Conservation (phyloP, 1,140 invertebrate species). For the Lordiphosa clarofinis region DNA sequence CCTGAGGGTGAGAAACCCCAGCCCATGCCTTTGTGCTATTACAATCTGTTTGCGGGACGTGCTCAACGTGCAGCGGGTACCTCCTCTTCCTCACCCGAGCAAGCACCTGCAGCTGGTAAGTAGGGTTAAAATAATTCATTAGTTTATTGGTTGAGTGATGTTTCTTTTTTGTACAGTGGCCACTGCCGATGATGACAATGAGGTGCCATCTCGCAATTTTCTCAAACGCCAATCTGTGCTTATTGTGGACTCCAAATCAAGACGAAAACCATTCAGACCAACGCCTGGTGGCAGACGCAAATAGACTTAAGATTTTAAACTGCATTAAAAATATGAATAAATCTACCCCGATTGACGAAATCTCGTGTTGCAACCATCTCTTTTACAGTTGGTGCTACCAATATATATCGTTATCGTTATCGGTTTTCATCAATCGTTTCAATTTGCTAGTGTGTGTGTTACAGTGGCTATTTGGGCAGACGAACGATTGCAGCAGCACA, state of each 20-base stretch:
- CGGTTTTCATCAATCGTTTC: too few species aligned
- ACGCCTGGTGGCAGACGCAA: constrained; percentile 59
- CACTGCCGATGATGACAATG: constrained; percentile 89
- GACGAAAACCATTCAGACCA: constrained; percentile 85
- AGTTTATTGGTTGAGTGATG: constrained; percentile 8
- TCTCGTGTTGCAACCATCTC: too few species aligned
- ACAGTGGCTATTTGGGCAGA: too few species aligned
- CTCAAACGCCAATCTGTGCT: constrained; percentile 91
- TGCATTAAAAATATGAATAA: too few species aligned
- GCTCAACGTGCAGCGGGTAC: constrained; percentile 66
- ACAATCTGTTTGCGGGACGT: constrained; percentile 73
- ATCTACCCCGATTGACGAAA: too few species aligned
- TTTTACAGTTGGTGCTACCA: too few species aligned
- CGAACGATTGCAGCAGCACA: too few species aligned
- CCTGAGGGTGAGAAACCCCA: constrained; percentile 72
- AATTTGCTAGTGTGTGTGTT: too few species aligned
- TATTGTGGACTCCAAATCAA: constrained; percentile 90
- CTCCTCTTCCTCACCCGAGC: constrained; percentile 74
- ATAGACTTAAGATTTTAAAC: constrained; percentile 15
- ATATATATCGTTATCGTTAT: too few species aligned
- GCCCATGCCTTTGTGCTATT: constrained; percentile 78
- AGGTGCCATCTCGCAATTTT: constrained; percentile 88
- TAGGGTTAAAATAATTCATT: neutral
- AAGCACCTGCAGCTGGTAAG: constrained; percentile 71
- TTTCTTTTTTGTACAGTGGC: constrained; percentile 53